A percentile compares a stretch with the other conserved stretches of the same genome.
These are phyloP conservation scores for Microtus agrestis DNA, from an alignment of 2,797 vertebrate species.

Conservation along the genomic window DNA sequence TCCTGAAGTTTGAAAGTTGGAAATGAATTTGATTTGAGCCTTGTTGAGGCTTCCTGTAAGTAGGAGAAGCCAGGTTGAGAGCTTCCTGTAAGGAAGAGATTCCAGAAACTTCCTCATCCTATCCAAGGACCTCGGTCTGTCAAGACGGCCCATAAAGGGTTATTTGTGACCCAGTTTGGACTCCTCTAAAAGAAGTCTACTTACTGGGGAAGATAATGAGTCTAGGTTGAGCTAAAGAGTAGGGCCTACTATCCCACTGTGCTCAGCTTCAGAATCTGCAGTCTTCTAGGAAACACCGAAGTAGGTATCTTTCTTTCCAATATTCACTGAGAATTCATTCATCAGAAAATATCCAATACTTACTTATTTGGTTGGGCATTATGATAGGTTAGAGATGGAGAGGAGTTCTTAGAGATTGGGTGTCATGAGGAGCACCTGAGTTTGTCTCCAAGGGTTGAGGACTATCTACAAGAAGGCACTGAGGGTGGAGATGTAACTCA, in stretches of 20 bases:
- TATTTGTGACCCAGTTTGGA: neutral
- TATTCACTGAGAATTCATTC: neutral
- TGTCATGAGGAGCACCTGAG: neutral
- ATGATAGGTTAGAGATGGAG: slow-evolving; percentile 33
- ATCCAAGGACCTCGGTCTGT: slow-evolving; percentile 33
- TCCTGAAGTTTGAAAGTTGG: slow-evolving; percentile 11
- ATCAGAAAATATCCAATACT: slow-evolving; percentile 45
- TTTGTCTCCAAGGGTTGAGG: neutral
- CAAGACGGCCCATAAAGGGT: slow-evolving; percentile 10
- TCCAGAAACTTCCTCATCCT: slow-evolving; percentile 1
- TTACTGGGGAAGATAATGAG: neutral
- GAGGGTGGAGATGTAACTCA: neutral
- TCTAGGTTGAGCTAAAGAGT: slow-evolving; percentile 10
- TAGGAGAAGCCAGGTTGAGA: slow-evolving; percentile 1
- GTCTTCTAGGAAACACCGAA: neutral
- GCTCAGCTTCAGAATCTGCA: slow-evolving; percentile 25
- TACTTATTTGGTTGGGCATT: slow-evolving; percentile 27
- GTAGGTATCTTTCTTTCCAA: neutral
- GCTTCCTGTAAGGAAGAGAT: slow-evolving; percentile 1
- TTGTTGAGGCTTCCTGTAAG: slow-evolving; percentile 28
- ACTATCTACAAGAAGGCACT: slow-evolving; percentile 23
- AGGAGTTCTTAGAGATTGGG: neutral
- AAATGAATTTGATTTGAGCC: slow-evolving; percentile 38
- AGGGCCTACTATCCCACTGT: neutral
- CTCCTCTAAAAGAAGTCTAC: slow-evolving; percentile 26